These are phyloP conservation scores for Hyperoodon ampullatus DNA, from an alignment of 2,113 vertebrate species.

Conservation along the genomic window DNA sequence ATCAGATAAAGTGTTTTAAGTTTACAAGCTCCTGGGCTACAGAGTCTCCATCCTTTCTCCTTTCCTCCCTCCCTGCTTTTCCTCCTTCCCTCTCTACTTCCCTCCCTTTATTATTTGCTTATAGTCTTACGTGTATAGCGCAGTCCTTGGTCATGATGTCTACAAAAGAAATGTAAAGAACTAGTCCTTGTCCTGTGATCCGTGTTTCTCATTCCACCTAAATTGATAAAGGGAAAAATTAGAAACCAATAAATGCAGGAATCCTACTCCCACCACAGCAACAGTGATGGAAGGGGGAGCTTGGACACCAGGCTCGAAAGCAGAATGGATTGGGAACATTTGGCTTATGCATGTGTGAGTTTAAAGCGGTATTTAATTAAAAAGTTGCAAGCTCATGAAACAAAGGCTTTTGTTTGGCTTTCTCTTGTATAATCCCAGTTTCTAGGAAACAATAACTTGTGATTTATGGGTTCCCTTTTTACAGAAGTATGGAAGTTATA, in stretches of 20 bases:
- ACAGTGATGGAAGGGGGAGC: not conserved
- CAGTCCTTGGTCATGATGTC: not conserved
- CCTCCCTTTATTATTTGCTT: not conserved
- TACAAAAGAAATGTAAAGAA: not conserved
- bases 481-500: slow-evolving; percentile 73
- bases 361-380: slow-evolving; percentile 73
- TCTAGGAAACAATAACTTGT: slow-evolving; percentile 78
- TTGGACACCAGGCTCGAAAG: not conserved
- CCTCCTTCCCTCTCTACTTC: fast-evolving
- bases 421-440: slow-evolving; percentile 58
- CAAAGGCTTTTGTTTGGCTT: slow-evolving; percentile 59
- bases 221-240: not conserved
- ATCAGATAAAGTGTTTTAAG: not conserved
- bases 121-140: not conserved
- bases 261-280: not conserved
- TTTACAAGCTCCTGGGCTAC: not conserved
- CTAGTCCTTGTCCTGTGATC: not conserved
- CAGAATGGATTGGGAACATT: slow-evolving; percentile 50
- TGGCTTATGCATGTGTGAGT: slow-evolving; percentile 65
- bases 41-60: not conserved
- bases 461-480: slow-evolving; percentile 74
- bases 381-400: slow-evolving; percentile 70
- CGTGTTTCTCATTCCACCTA: not conserved
- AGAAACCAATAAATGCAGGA: not conserved
- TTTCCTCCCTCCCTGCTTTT: fast-evolving